Percentiles rank a stretch among this genome's conserved stretches.
Evolutionary conservation across 2,113 vertebrate genomes (phyloP).

Genomic region (Chaetorhynchus papuensis): DNA sequence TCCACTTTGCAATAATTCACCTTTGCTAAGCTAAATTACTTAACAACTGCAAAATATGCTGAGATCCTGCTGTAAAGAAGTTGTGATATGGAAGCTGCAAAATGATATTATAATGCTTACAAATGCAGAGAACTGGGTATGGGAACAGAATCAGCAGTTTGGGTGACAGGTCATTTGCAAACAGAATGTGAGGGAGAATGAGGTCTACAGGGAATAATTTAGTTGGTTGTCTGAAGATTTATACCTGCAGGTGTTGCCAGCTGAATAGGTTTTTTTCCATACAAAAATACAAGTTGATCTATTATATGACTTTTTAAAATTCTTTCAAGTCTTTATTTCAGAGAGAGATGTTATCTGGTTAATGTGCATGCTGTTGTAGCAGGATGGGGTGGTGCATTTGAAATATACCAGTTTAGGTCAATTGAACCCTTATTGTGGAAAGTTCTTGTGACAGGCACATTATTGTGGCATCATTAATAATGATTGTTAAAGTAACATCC

Average conservation of each 20-base stretch:
- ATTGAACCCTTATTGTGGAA: not conserved
- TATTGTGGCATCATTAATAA: not conserved
- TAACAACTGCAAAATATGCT: not conserved
- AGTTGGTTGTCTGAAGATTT: not conserved
- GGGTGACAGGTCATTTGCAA: constrained; percentile 25
- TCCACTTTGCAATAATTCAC: not conserved
- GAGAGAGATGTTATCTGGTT: not conserved
- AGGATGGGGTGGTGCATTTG: not conserved
- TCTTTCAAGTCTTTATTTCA: not conserved
- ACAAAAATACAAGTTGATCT: not conserved
- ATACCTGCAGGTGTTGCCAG: not conserved
- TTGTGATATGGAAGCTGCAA: not conserved
- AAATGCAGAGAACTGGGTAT: not conserved
- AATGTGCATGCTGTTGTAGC: not conserved
- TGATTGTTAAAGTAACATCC: not conserved
- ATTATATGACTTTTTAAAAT: not conserved
- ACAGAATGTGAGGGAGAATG: not conserved
- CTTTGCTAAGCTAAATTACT: not conserved
- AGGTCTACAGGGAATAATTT: not conserved
- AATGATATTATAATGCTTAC: not conserved
- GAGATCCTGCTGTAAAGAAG: not conserved
- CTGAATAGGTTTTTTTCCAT: not conserved
- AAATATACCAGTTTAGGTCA: not conserved
- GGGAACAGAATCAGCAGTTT: not conserved
- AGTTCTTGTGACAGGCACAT: not conserved